These are phyloP conservation scores for Synanthedon formicaeformis DNA, from an alignment of 2,888 invertebrate genomes.

Conservation along the genomic window DNA sequence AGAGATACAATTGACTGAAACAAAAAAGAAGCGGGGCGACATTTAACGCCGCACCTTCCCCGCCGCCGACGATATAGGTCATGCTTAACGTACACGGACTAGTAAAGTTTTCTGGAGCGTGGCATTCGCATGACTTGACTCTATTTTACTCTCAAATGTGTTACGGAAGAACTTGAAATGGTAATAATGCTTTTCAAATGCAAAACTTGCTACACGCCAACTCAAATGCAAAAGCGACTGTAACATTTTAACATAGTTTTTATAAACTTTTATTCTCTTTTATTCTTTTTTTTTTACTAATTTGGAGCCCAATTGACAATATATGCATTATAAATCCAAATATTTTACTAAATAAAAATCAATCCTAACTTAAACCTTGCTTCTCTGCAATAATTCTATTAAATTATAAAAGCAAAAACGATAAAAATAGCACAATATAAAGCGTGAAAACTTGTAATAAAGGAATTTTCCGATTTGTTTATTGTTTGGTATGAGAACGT, in stretches of 20 bases:
- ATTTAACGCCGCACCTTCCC: slow-evolving; percentile 24
- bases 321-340: too few species aligned
- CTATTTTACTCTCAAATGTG: not conserved
- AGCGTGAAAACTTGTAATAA: too few species aligned
- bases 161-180: not conserved
- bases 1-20: slow-evolving; percentile 21
- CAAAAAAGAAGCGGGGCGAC: slow-evolving; percentile 28
- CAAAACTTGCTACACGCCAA: not conserved
- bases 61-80: slow-evolving; percentile 29
- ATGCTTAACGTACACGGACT: slow-evolving; percentile 24
- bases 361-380: too few species aligned
- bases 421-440: too few species aligned
- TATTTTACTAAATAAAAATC: too few species aligned
- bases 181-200: not conserved
- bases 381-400: too few species aligned
- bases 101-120: slow-evolving; percentile 13
- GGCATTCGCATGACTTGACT: not conserved
- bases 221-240: not conserved
- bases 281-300: not conserved
- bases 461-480: too few species aligned
- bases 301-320: not conserved
- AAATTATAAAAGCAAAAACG: too few species aligned
- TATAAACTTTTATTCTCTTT: not conserved
- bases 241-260: not conserved
- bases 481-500: too few species aligned